A percentile compares a stretch with the other conserved stretches of the same genome.
Evolutionary conservation across 1,140 invertebrate species (phyloP).

Genomic region (Tetraneura akinire): DNA sequence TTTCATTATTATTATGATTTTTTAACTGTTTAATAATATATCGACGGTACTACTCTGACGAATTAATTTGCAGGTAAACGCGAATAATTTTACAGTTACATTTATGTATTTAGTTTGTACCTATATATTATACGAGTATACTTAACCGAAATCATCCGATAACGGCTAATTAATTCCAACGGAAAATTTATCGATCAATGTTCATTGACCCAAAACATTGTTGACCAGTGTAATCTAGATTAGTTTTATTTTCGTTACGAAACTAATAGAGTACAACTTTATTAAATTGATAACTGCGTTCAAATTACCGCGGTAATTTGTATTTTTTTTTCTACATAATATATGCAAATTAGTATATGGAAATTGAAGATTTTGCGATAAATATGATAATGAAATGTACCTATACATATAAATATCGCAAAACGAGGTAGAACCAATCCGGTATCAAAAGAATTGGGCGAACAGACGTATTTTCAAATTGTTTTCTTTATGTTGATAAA

Average conservation of each 20-base stretch:
- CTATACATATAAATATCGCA: neutral
- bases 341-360: too few species aligned
- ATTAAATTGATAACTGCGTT: too few species aligned
- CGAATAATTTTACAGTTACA: slow-evolving; percentile 29
- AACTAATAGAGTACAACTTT: neutral
- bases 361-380: too few species aligned
- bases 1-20: neutral
- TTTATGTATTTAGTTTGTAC: neutral
- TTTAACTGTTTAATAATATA: neutral
- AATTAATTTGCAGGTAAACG: neutral
- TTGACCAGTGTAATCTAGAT: neutral
- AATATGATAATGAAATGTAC: too few species aligned
- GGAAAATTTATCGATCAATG: slow-evolving; percentile 24
- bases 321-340: too few species aligned
- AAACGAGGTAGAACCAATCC: neutral
- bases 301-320: too few species aligned
- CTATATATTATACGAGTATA: too few species aligned
- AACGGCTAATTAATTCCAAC: slow-evolving; percentile 15
- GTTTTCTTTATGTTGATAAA: neutral
- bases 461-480: neutral
- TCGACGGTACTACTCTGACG: neutral
- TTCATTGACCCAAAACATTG: slow-evolving; percentile 26
- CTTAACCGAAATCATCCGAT: neutral
- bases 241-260: neutral
- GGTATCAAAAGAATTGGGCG: neutral